These are phyloP conservation scores for Itoplectis maculator DNA, from an alignment of 2,888 invertebrate genomes.

Conservation along the genomic window DNA sequence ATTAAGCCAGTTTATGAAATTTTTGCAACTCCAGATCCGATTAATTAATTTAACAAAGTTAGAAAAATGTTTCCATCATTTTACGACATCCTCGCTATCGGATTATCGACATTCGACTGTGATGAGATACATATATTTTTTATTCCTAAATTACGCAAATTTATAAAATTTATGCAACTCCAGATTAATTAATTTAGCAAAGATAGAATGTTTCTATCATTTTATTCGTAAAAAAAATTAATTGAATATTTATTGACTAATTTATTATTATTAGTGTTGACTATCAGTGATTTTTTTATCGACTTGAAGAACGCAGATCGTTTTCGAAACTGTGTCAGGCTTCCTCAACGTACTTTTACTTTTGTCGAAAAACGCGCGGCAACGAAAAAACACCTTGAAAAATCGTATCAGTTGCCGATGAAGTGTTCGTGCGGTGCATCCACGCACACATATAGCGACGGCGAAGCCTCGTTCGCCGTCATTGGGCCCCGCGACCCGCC, in stretches of 20 bases:
- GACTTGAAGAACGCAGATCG: background rate
- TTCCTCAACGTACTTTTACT: constrained; percentile 74
- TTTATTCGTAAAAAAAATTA: constrained; percentile 2
- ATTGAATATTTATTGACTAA: background rate
- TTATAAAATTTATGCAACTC: no score
- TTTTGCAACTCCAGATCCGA: no score
- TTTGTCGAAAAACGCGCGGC: constrained; percentile 72
- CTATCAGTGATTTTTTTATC: background rate
- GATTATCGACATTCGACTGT: no score
- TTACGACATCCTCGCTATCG: no score
- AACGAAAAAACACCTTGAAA: constrained; percentile 49
- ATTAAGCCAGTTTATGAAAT: no score
- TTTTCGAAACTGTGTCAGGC: background rate
- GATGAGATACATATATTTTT: no score
- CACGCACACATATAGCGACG: constrained; percentile 24
- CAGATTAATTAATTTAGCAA: no score
- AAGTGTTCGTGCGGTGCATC: constrained; percentile 36
- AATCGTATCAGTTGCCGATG: constrained; percentile 33
- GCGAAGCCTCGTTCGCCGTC: background rate
- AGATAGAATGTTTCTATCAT: no score
- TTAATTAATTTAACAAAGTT: no score
- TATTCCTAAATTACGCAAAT: no score
- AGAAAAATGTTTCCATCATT: no score
- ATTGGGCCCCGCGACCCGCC: constrained; percentile 35
- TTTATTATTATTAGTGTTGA: no score